Evolutionary conservation across 2,888 invertebrate genomes (phyloP).

Genomic region (Brenthis ino): DNA sequence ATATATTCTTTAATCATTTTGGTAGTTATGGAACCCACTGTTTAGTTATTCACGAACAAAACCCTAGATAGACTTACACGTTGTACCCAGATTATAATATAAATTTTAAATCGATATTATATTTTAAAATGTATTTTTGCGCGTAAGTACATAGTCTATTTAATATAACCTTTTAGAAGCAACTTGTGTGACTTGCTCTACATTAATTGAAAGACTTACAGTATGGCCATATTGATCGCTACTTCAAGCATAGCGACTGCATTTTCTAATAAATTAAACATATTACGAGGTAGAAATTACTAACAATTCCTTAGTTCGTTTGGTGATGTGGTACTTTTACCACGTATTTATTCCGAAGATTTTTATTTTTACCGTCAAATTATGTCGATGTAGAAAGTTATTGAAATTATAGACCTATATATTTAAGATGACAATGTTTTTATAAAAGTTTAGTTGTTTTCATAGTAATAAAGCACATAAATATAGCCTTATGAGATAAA

Average conservation of each 20-base stretch:
- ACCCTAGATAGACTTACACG: too few species aligned
- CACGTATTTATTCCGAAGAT: neutral
- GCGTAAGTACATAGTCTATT: too few species aligned
- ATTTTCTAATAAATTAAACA: slow-evolving; percentile 41
- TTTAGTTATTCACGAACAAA: too few species aligned
- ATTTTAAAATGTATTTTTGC: too few species aligned
- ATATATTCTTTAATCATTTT: too few species aligned
- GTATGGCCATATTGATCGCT: slow-evolving; percentile 26
- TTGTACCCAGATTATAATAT: too few species aligned
- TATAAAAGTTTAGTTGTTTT: too few species aligned
- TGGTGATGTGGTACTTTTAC: neutral
- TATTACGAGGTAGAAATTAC: slow-evolving; percentile 33
- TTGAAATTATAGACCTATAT: neutral
- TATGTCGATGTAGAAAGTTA: too few species aligned
- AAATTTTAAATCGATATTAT: too few species aligned
- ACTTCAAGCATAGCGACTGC: slow-evolving; percentile 23
- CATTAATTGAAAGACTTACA: neutral
- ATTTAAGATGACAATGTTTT: neutral
- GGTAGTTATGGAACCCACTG: too few species aligned
- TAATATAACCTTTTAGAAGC: neutral
- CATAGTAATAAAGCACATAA: too few species aligned
- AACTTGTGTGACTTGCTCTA: neutral
- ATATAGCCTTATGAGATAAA: slow-evolving; percentile 1
- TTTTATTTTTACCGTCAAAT: neutral
- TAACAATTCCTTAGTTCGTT: slow-evolving; percentile 10